phyloP scores from a whole-genome alignment of 2,113 vertebrate genomes.

The Ascaphus truei region DNA sequence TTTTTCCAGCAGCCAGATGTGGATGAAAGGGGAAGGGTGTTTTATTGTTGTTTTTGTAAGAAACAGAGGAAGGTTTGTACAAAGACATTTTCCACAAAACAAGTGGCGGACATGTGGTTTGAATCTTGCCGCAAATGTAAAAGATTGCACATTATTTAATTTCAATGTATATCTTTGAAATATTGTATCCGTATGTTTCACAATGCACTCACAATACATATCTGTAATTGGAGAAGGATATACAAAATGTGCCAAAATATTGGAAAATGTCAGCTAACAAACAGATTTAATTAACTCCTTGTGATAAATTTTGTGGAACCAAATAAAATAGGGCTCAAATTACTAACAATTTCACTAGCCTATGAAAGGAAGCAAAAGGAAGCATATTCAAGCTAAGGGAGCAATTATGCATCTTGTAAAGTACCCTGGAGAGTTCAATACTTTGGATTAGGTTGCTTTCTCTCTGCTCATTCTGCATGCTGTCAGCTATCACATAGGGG shows the following conservation, averaged over 20 bases:
- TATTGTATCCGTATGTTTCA: background rate
- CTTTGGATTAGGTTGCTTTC: background rate
- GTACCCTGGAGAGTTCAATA: too few species aligned
- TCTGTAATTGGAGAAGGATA: background rate
- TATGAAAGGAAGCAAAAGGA: too few species aligned
- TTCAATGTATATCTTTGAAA: background rate
- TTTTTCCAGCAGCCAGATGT: slow-evolving; percentile 73
- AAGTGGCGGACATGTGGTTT: slow-evolving; percentile 65
- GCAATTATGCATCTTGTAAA: too few species aligned
- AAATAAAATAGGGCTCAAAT: too few species aligned
- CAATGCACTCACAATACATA: background rate
- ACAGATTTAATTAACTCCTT: too few species aligned
- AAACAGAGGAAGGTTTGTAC: slow-evolving; percentile 71
- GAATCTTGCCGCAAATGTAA: slow-evolving; percentile 39
- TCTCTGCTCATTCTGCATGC: background rate
- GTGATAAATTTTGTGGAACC: too few species aligned
- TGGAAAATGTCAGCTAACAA: too few species aligned
- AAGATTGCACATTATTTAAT: background rate
- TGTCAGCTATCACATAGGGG: too few species aligned
- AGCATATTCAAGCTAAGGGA: too few species aligned
- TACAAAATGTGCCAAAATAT: too few species aligned
- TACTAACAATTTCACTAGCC: too few species aligned
- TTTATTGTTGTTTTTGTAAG: slow-evolving; percentile 83
- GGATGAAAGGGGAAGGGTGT: slow-evolving; percentile 78
- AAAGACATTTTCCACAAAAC: slow-evolving; percentile 50